phyloP scores from a whole-genome alignment of 2,113 vertebrate genomes.

The Mobula hypostoma region DNA sequence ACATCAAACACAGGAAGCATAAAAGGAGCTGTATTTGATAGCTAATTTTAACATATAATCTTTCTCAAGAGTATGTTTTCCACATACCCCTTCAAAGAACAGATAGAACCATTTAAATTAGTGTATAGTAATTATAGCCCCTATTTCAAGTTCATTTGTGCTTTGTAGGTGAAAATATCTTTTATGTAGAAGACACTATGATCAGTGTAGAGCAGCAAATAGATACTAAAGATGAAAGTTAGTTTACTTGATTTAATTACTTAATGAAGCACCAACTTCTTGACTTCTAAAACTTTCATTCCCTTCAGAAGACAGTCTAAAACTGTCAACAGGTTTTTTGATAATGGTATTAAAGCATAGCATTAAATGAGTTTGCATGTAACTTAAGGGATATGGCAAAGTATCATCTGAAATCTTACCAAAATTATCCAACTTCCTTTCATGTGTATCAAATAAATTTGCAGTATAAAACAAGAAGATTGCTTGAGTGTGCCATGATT shows the following conservation, averaged over 20 bases:
- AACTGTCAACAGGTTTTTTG: constrained; percentile 14
- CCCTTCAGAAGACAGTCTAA: constrained; percentile 20
- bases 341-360: constrained; percentile 16
- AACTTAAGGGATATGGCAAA: constrained; percentile 49
- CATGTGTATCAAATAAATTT: constrained; percentile 38
- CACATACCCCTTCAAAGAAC: constrained; percentile 20
- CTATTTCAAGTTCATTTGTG: constrained; percentile 4
- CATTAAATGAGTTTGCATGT: constrained; percentile 39
- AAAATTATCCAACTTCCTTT: constrained; percentile 58
- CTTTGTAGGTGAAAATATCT: constrained; percentile 32
- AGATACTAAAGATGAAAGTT: constrained; percentile 30
- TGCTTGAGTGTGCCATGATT: not conserved
- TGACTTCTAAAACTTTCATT: constrained; percentile 18
- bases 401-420: constrained; percentile 50
- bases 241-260: constrained; percentile 30
- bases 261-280: constrained; percentile 22
- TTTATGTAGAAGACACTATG: constrained; percentile 32
- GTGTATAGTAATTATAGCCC: constrained; percentile 11
- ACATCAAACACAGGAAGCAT: constrained; percentile 26
- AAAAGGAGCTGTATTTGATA: constrained; percentile 31
- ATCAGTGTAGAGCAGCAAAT: constrained; percentile 18
- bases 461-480: not conserved
- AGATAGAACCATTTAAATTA: constrained; percentile 33
- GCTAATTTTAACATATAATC: constrained; percentile 33
- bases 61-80: constrained; percentile 27